A percentile compares a stretch with the other conserved stretches of the same genome.
Evolutionary conservation across 2,113 vertebrate genomes (phyloP).

Genomic region (Climacteris rufus): DNA sequence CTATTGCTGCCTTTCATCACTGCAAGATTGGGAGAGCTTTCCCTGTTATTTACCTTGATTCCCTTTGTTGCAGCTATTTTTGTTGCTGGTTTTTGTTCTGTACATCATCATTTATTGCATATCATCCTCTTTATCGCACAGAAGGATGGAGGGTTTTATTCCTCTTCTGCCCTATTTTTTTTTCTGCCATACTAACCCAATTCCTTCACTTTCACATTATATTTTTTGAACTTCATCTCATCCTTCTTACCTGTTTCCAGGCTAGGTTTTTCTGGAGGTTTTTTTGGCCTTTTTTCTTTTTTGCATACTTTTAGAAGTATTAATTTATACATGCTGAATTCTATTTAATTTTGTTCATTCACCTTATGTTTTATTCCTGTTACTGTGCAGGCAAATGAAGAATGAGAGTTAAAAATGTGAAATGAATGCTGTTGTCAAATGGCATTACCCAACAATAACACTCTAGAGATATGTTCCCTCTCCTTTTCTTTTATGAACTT

Average conservation of each 20-base stretch:
- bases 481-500: not conserved
- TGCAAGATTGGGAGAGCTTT: not conserved
- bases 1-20: not conserved
- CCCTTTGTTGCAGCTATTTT: not conserved
- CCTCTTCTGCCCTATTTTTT: not conserved
- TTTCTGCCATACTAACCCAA: not conserved
- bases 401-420: not conserved
- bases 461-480: not conserved
- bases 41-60: not conserved
- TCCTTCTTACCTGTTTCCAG: not conserved
- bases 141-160: not conserved
- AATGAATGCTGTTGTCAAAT: not conserved
- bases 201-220: not conserved
- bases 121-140: not conserved
- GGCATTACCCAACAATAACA: not conserved
- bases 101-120: not conserved
- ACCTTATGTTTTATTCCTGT: not conserved
- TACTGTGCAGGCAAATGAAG: not conserved
- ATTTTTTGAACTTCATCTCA: not conserved
- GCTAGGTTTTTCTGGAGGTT: fast-evolving
- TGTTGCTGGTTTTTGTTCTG: not conserved
- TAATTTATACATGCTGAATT: not conserved
- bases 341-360: not conserved
- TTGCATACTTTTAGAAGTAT: not conserved
- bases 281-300: not conserved